phyloP scores from a whole-genome alignment of 2,797 vertebrate genomes.

The Lindbergichthys nudifrons region DNA sequence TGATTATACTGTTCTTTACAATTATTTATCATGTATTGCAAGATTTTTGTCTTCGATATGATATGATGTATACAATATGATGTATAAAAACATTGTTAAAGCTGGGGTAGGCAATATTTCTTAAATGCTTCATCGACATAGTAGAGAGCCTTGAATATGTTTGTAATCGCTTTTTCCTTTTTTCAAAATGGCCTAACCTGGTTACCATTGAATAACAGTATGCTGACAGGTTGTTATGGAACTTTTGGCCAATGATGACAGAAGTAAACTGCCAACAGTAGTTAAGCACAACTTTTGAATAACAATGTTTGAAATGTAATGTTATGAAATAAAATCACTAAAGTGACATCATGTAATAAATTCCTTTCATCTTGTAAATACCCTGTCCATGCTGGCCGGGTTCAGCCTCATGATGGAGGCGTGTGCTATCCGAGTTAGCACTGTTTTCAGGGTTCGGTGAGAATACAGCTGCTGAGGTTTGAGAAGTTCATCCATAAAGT shows the following conservation, averaged over 20 bases:
- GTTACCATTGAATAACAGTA: too few species aligned
- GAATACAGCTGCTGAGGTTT: constrained; percentile 94
- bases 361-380: constrained; percentile 48
- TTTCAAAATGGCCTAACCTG: too few species aligned
- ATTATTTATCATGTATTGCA: neutral
- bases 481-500: constrained; percentile 93
- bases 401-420: constrained; percentile 95
- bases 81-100: too few species aligned
- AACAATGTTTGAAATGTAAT: neutral
- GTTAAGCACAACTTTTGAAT: neutral
- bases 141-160: too few species aligned
- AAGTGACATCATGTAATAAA: neutral
- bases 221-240: too few species aligned
- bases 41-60: neutral
- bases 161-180: too few species aligned
- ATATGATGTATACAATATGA: too few species aligned
- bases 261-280: neutral
- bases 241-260: too few species aligned
- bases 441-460: constrained; percentile 90
- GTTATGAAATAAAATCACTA: neutral
- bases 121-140: too few species aligned
- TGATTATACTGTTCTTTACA: neutral
- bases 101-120: too few species aligned
- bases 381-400: constrained; percentile 95
- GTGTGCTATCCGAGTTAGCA: constrained; percentile 92